Base-by-base conservation (phyloP, 2,888 invertebrate species). In the Lithodes maja region DNA sequence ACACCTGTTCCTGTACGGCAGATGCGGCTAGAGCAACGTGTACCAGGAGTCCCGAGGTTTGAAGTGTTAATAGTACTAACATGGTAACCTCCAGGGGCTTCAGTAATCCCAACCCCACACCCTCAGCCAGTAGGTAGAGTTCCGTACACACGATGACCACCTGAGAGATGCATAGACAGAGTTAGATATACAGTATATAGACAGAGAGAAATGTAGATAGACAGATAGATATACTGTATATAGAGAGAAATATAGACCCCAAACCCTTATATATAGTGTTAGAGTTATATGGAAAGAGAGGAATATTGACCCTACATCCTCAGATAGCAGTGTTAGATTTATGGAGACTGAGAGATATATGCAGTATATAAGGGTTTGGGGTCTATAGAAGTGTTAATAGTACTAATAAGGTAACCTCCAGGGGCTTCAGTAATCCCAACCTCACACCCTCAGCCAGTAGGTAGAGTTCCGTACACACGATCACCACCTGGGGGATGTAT, bases 131-230 rank as follows among this genome's bases (percentile, higher is more conserved):
- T 0, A 87, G 87, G 83, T 87, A 87, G 50, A 87, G 83, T 52
- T 87, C 87, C 54, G 87, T 87, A n/a, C 87, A 87, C 33, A 87
- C 83, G 50, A 87, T 83, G n/a, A 87, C 79, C n/a, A 87, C 69
- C 87, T 87, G 83, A 9, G 33, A 33, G 33, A 33, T 33, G 33
- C 33, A 33, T 33, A 33, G 33, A 33, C 33, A 33, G 33, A 33
- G 33, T 33, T 33, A 33, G 33, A 33, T 33, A 33, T 33, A 33
- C 33, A 33, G 33, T 33, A 33, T 33, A 33, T 33, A 33, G 33
- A 33, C 33, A 33, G 33, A 33, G 33, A 33, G 33, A 33, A 33
- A 33, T 33, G 33, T 33, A 33, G 33, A 33, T 33, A 33, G 33
- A 33, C 33, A 33, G 33, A 33, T 33, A 33, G 33, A 33, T 33